Base-by-base conservation (phyloP, 2,888 invertebrate species). In the Epinotia brunnichana region DNA sequence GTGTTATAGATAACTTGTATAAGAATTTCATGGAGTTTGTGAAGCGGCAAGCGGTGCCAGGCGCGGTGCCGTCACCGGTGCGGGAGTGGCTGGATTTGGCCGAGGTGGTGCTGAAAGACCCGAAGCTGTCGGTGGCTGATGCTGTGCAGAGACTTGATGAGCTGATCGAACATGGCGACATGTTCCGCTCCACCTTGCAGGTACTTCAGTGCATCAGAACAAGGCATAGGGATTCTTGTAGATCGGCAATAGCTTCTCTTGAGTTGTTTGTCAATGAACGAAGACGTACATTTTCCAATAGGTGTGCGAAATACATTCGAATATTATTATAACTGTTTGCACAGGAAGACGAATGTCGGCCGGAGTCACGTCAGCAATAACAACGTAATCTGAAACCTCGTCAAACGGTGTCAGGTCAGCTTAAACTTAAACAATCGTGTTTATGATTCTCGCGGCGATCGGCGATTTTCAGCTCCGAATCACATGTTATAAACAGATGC, bases 131-230 rank as follows among this genome's bases (percentile, higher is more conserved):
- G 0, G 94, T 95, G 13, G 89, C 94, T 15, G 90, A 90, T 56
- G 94, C 95, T 3, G 91, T 96, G 76, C 87, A 91, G 66, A 93
- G 94, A 74, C 93, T 97, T 53, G 92, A 95, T 77, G 93, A 95
- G 57, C 85, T 95, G 73, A 94, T 96, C 83, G 93, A 94, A 67
- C 93, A 94, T 77, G 95, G 96, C 69, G 94, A 95, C 77, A 85
- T 96, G 78, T 96, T 96, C 89, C 93, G 95, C 78, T 94, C 94
- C 17, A 95, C 94, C 19, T 87, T 94, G 80, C 91, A 96, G 96
- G 97, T 97, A 94, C 51, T 35, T n/a, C 17, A 44, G 24, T n/a
- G 19, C 35, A 54, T 15, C 29, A 44, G 19, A 11, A n/a, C 17
- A 41, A 21, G 17, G 41, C 59, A 9, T 60, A 13, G 19, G 2